Conservation (phyloP, 2,113 vertebrate genomes). For the Castor canadensis region DNA sequence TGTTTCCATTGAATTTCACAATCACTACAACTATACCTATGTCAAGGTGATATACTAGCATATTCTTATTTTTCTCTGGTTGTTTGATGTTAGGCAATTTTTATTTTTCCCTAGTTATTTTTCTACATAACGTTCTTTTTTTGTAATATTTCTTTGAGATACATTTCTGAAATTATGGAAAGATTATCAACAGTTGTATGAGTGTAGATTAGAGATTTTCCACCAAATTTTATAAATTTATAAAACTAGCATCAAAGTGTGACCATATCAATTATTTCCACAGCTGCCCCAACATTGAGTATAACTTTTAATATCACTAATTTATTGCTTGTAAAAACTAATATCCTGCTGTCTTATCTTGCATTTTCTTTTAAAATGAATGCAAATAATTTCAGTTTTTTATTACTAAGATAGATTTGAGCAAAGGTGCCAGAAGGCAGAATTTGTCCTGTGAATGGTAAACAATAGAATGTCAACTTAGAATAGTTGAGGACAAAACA, state of each 20-base stretch:
- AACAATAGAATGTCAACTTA: not conserved
- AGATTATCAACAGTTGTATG: not conserved
- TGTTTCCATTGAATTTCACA: not conserved
- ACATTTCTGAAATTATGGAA: not conserved
- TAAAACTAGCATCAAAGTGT: not conserved
- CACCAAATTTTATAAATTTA: slow-evolving; percentile 2
- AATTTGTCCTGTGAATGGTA: not conserved
- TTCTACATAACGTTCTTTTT: not conserved
- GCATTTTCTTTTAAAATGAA: slow-evolving; percentile 1
- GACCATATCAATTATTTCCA: not conserved
- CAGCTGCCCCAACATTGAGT: not conserved
- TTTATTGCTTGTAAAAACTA: not conserved
- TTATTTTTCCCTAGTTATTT: slow-evolving; percentile 45
- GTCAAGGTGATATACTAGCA: not conserved
- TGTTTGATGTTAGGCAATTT: not conserved
- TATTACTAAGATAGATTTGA: not conserved
- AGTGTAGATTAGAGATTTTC: not conserved
- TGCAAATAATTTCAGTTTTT: not conserved
- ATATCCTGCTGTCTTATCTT: not conserved
- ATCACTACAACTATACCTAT: not conserved
- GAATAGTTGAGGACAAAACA: not conserved
- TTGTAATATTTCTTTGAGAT: not conserved
- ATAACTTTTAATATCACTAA: not conserved
- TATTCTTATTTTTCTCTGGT: slow-evolving; percentile 8
- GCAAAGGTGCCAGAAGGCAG: not conserved